phyloP scores from a whole-genome alignment of 2,888 invertebrate genomes.

The Chromoteleia sp. region DNA sequence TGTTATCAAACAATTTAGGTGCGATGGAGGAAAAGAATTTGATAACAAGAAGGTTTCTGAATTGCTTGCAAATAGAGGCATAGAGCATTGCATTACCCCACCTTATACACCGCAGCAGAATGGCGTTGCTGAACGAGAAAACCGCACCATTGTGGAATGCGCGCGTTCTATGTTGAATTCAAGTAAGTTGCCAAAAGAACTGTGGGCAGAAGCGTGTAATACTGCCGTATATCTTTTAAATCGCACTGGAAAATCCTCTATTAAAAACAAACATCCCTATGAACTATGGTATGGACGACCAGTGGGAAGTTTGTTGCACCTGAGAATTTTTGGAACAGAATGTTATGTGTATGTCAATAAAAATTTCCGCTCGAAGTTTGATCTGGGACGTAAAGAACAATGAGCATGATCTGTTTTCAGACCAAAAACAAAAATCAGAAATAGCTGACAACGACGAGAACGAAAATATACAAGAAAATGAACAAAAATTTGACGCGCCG shows the following conservation, averaged over 20 bases:
- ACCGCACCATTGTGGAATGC: slow-evolving; percentile 41
- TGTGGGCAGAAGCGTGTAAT: slow-evolving; percentile 73
- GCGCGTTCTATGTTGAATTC: slow-evolving; percentile 39
- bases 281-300: slow-evolving; percentile 73
- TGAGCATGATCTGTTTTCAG: no score
- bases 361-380: slow-evolving; percentile 71
- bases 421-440: no score
- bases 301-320: slow-evolving; percentile 69
- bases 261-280: slow-evolving; percentile 72
- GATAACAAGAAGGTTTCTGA: slow-evolving; percentile 23
- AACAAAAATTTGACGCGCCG: slow-evolving; percentile 11
- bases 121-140: slow-evolving; percentile 50
- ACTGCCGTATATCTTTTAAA: slow-evolving; percentile 72
- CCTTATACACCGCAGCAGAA: slow-evolving; percentile 52
- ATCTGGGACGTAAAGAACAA: no score
- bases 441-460: neutral
- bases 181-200: slow-evolving; percentile 38
- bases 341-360: slow-evolving; percentile 72
- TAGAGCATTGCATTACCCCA: slow-evolving; percentile 26
- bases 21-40: slow-evolving; percentile 48
- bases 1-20: slow-evolving; percentile 12
- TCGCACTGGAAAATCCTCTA: slow-evolving; percentile 74
- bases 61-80: slow-evolving; percentile 30
- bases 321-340: slow-evolving; percentile 71
- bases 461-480: neutral